Percentiles rank a stretch among this genome's conserved stretches.
Conservation (phyloP, 2,113 vertebrate species). For the Macquaria ambigua region DNA sequence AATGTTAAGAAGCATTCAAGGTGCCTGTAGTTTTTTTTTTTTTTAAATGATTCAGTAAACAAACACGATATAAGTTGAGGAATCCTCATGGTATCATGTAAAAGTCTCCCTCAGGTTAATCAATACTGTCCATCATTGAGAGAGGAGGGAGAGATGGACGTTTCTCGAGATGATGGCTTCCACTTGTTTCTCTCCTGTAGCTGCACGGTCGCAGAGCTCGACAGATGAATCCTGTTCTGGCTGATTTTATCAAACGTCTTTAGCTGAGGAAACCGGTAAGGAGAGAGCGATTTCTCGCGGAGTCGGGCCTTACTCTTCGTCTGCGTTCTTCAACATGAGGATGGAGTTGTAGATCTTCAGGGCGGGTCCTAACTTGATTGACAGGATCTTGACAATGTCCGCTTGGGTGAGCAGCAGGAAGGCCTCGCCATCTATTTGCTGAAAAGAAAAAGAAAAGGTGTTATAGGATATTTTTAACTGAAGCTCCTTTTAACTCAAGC, state of each 20-base stretch:
- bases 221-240: slow-evolving; percentile 22
- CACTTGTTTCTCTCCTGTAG: slow-evolving; percentile 25
- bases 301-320: slow-evolving; percentile 81
- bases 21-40: slow-evolving; percentile 55
- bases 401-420: slow-evolving; percentile 94
- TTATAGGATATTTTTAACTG: background rate
- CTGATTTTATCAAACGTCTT: slow-evolving; percentile 24
- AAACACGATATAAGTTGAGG: slow-evolving; percentile 63
- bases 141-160: slow-evolving; percentile 31
- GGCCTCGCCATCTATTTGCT: slow-evolving; percentile 95
- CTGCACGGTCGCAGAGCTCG: background rate
- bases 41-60: slow-evolving; percentile 58
- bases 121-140: slow-evolving; percentile 42
- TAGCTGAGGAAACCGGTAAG: background rate
- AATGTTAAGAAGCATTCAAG: slow-evolving; percentile 69
- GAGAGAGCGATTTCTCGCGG: background rate
- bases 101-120: slow-evolving; percentile 43
- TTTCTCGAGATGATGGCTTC: slow-evolving; percentile 41
- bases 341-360: slow-evolving; percentile 96
- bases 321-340: slow-evolving; percentile 91
- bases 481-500: background rate
- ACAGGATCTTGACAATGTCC: slow-evolving; percentile 94
- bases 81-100: slow-evolving; percentile 40
- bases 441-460: slow-evolving; percentile 18
- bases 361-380: slow-evolving; percentile 93